A percentile compares a stretch with the other conserved stretches of the same genome.
phyloP scores from a whole-genome alignment of 2,888 invertebrate genomes.

The Nymphalis polychloros region DNA sequence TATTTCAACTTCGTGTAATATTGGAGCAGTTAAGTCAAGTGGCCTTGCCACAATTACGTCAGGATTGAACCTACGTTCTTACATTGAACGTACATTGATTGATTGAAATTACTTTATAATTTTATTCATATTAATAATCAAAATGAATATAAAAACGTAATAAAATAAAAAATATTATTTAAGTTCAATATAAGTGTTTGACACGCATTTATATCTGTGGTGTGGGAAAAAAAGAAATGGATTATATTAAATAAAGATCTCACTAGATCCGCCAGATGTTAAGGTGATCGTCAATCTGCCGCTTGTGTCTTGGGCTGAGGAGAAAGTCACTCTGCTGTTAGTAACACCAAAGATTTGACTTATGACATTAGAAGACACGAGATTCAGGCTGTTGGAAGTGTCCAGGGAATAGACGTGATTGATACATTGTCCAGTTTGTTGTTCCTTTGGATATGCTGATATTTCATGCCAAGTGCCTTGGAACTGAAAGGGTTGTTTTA shows the following conservation, averaged over 20 bases:
- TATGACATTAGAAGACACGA: conserved; percentile 51
- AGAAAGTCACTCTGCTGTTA: conserved; percentile 46
- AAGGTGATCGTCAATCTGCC: conserved; percentile 52
- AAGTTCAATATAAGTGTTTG: too few species aligned
- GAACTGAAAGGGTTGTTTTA: conserved; percentile 47
- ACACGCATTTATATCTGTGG: too few species aligned
- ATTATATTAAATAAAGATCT: conserved; percentile 16
- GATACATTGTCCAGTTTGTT: conserved; percentile 58
- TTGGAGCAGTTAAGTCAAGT: too few species aligned
- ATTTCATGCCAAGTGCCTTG: conserved; percentile 57
- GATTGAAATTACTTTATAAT: too few species aligned
- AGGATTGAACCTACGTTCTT: too few species aligned
- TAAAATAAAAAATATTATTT: too few species aligned
- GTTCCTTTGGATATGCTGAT: conserved; percentile 53
- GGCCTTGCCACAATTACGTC: too few species aligned
- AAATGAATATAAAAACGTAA: too few species aligned
- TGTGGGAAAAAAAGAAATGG: too few species aligned
- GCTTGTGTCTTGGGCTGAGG: conserved; percentile 46
- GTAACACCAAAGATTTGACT: conserved; percentile 47
- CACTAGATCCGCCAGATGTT: conserved; percentile 47
- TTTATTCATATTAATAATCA: too few species aligned
- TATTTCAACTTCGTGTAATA: too few species aligned
- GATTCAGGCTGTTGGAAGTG: conserved; percentile 41
- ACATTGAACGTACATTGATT: too few species aligned
- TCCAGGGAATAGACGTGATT: conserved; percentile 49